Evolutionary conservation across 1,140 invertebrate species (phyloP).

Genomic region (Cotesia vestalis): DNA sequence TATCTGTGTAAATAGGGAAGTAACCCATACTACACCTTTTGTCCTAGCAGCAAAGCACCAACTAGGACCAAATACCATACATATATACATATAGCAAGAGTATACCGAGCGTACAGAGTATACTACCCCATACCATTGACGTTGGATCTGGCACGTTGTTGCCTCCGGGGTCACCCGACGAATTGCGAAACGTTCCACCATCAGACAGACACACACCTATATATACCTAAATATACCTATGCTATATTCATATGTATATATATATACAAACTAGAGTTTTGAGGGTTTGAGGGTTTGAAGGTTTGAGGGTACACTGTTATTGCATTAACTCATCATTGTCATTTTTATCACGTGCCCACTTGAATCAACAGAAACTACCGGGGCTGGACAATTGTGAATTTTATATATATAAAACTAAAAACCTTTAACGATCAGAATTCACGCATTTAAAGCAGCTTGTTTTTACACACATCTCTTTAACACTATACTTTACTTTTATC

Average conservation of each 20-base stretch:
- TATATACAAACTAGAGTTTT: conserved; percentile 16
- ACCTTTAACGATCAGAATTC: conserved; percentile 26
- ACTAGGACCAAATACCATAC: not conserved
- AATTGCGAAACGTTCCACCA: conserved; percentile 45
- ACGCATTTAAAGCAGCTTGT: conserved; percentile 36
- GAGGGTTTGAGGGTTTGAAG: conserved; percentile 41
- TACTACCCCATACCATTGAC: not conserved
- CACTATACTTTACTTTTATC: conserved; percentile 16
- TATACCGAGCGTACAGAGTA: too few relatives aligned
- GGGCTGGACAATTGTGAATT: conserved; percentile 3
- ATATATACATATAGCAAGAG: too few relatives aligned
- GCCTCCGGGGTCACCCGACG: conserved; percentile 40
- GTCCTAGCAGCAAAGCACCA: not conserved
- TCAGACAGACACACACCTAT: conserved; percentile 24
- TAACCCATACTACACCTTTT: conserved; percentile 17
- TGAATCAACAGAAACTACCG: conserved; percentile 53
- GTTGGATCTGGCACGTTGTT: conserved; percentile 36
- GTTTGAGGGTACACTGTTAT: conserved; percentile 59
- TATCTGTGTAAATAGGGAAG: not conserved
- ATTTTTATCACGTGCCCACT: conserved; percentile 64
- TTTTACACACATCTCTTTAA: conserved; percentile 55
- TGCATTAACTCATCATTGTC: conserved; percentile 66
- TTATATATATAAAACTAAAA: conserved; percentile 23
- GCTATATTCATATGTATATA: too few relatives aligned
- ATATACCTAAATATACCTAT: not conserved